Conservation (phyloP, 2,888 invertebrate genomes). For the Cerceris ruficornis region DNA sequence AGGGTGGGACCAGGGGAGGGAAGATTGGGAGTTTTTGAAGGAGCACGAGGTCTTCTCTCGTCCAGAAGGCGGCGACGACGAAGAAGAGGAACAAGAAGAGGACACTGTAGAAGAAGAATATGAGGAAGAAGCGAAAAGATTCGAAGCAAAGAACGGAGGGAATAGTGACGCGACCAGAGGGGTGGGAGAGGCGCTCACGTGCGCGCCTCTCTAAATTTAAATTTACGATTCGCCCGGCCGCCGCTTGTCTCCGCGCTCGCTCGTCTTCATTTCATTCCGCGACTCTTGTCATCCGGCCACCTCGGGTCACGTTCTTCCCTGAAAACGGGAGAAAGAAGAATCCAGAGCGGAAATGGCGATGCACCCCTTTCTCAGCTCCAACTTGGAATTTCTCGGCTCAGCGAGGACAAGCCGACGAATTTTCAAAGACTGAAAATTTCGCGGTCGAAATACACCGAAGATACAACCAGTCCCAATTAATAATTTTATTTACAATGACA, state of each 20-base stretch:
- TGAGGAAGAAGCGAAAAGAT: constrained; percentile 11
- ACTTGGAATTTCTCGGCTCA: too few species aligned
- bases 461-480: too few species aligned
- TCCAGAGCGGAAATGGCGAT: background rate
- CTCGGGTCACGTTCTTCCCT: constrained; percentile 58
- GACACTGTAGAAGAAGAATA: background rate
- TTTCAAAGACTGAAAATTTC: background rate
- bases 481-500: too few species aligned
- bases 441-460: too few species aligned
- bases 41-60: background rate
- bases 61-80: background rate
- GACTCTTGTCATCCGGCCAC: constrained; percentile 40
- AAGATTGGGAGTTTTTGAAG: constrained; percentile 6
- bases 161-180: background rate
- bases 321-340: constrained; percentile 30
- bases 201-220: constrained; percentile 70
- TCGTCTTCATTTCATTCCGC: constrained; percentile 65
- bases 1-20: constrained; percentile 1
- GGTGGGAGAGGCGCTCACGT: constrained; percentile 17
- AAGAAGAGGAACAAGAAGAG: constrained; percentile 15
- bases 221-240: constrained; percentile 68
- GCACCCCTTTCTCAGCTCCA: too few species aligned
- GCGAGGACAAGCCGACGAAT: too few species aligned
- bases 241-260: constrained; percentile 57
- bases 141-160: background rate